Percentiles rank a stretch among this genome's conserved stretches.
Evolutionary conservation across 2,113 vertebrate species (phyloP).

Genomic region (Erpornis zantholeuca): DNA sequence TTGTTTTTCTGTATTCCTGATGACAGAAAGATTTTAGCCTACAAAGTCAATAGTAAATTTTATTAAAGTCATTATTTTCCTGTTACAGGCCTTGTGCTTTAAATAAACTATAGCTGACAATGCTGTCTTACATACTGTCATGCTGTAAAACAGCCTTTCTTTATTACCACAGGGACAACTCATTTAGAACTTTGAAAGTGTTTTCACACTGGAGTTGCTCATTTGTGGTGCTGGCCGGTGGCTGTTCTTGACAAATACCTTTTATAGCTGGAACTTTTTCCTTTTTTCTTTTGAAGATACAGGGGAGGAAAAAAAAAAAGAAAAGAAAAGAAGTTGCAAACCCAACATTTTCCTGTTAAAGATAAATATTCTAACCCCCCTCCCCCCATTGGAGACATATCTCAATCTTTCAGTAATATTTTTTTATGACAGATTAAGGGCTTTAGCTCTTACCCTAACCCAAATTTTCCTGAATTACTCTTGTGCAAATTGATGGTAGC

Average conservation of each 20-base stretch:
- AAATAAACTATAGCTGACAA: conserved; percentile 82
- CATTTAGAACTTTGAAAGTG: conserved; percentile 75
- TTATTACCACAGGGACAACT: conserved; percentile 90
- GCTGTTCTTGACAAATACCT: conserved; percentile 70
- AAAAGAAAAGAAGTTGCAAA: conserved; percentile 35
- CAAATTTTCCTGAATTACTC: not conserved
- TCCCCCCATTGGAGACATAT: not conserved
- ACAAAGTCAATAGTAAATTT: conserved; percentile 86
- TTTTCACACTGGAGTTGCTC: conserved; percentile 69
- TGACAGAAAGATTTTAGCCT: conserved; percentile 82
- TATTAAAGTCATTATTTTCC: conserved; percentile 87
- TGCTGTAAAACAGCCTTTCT: conserved; percentile 86
- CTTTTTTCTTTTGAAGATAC: conserved; percentile 56
- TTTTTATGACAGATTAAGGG: not conserved
- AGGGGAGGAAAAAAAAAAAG: not conserved
- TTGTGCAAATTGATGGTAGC: not conserved
- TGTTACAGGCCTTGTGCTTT: conserved; percentile 74
- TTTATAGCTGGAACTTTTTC: conserved; percentile 45
- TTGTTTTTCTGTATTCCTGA: conserved; percentile 77
- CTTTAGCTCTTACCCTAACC: not conserved
- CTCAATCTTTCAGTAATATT: conserved; percentile 16
- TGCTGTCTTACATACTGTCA: conserved; percentile 76
- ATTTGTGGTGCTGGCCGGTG: conserved; percentile 67
- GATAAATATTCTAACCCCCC: conserved; percentile 17
- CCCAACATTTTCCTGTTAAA: conserved; percentile 48